These are phyloP conservation scores for Bettongia penicillata DNA, from an alignment of 2,113 vertebrate species.

Conservation along the genomic window DNA sequence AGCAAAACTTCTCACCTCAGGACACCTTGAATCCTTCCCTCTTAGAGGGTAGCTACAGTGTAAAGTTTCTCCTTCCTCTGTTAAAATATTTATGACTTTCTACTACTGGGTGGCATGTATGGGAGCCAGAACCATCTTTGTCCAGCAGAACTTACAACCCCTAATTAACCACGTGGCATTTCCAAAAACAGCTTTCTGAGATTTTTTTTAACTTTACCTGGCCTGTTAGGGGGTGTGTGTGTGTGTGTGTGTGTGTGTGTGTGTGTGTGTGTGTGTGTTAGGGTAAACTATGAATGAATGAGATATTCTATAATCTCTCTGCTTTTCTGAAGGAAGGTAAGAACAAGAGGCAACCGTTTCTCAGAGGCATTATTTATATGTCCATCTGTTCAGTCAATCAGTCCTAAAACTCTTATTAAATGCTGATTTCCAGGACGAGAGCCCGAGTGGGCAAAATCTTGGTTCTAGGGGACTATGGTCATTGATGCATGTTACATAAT, in stretches of 20 bases:
- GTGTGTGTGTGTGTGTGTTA: not conserved
- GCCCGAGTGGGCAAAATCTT: not conserved
- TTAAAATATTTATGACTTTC: constrained; percentile 44
- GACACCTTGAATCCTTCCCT: constrained; percentile 39
- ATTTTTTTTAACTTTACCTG: not conserved
- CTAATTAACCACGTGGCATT: not conserved
- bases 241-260: not conserved
- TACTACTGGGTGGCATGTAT: constrained; percentile 1
- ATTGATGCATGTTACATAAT: not conserved
- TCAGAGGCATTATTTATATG: not conserved
- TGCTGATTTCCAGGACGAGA: not conserved
- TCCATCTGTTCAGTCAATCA: not conserved
- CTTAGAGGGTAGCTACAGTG: not conserved
- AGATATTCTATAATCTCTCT: not conserved
- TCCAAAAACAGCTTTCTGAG: not conserved
- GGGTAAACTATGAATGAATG: not conserved
- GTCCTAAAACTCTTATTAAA: not conserved
- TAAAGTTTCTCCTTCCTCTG: constrained; percentile 13
- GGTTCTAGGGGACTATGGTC: not conserved
- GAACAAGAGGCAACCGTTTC: not conserved
- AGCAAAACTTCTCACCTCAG: constrained; percentile 32
- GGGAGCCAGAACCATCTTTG: not conserved
- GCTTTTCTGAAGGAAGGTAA: not conserved
- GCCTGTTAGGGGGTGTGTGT: not conserved
- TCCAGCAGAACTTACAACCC: not conserved